Percentiles rank a stretch among this genome's conserved stretches.
Conservation (phyloP, 2,113 vertebrate species). For the Lycaon pictus region DNA sequence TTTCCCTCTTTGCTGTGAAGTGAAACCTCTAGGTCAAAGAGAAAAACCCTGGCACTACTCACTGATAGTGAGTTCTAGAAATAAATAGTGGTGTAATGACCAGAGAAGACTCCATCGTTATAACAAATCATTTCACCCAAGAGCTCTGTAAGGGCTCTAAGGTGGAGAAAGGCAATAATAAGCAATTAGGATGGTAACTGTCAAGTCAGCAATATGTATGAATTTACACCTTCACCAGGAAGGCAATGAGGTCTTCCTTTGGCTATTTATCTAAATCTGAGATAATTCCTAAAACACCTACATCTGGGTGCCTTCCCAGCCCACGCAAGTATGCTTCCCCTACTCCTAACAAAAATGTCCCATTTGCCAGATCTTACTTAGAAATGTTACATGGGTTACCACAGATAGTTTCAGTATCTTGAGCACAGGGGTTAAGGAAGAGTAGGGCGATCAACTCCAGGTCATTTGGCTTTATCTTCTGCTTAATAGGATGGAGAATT, state of each 20-base stretch:
- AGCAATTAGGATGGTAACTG: slow-evolving; percentile 42
- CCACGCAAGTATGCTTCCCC: neutral
- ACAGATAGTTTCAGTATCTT: neutral
- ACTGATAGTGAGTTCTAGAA: slow-evolving; percentile 1
- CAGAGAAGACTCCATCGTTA: neutral
- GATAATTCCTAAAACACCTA: slow-evolving; percentile 29
- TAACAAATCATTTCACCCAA: slow-evolving; percentile 51
- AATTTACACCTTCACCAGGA: slow-evolving; percentile 54
- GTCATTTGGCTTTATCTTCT: slow-evolving; percentile 38
- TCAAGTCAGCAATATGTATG: neutral
- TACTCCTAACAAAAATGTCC: neutral
- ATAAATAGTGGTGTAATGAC: slow-evolving; percentile 24
- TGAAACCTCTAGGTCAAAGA: slow-evolving; percentile 20
- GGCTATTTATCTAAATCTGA: slow-evolving; percentile 41
- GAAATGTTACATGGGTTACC: neutral
- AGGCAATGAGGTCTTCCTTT: slow-evolving; percentile 63
- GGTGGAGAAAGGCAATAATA: slow-evolving; percentile 41
- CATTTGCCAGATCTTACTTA: neutral
- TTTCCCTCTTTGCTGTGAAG: slow-evolving; percentile 30
- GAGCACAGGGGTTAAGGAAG: neutral
- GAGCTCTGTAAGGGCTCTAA: slow-evolving; percentile 36
- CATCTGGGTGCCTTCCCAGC: neutral
- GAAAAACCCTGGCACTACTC: slow-evolving; percentile 40
- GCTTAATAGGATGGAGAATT: slow-evolving; percentile 22
- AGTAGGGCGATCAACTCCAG: neutral